phyloP scores from a whole-genome alignment of 1,140 invertebrate genomes.

The Eumaeus atala region DNA sequence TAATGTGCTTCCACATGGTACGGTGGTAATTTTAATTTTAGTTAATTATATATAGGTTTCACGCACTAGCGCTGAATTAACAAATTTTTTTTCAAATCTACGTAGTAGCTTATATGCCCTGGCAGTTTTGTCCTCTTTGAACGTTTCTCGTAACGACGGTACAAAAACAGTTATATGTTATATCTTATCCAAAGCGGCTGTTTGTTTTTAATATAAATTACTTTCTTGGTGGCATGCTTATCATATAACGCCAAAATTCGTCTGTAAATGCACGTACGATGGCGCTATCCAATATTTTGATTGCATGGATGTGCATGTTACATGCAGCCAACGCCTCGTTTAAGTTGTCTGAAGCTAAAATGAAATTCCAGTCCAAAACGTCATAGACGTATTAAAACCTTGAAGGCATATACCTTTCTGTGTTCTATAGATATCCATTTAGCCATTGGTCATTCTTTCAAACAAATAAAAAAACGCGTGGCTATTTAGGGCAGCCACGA shows the following conservation, averaged over 20 bases:
- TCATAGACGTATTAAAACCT: not conserved
- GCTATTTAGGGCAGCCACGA: not conserved
- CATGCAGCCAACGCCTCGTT: slow-evolving; percentile 7
- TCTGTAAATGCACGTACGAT: no score
- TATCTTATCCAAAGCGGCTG: slow-evolving; percentile 8
- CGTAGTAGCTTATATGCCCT: slow-evolving; percentile 6
- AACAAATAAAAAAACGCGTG: slow-evolving; percentile 12
- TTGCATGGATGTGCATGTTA: no score
- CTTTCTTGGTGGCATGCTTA: slow-evolving; percentile 3
- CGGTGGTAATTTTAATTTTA: not conserved
- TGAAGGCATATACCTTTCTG: not conserved
- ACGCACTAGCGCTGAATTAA: not conserved
- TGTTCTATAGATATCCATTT: not conserved
- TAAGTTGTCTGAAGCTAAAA: not conserved
- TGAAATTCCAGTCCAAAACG: slow-evolving; percentile 7
- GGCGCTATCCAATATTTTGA: no score
- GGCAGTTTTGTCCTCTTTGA: slow-evolving; percentile 1
- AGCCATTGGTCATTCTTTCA: not conserved
- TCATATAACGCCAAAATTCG: not conserved
- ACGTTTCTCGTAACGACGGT: slow-evolving; percentile 7
- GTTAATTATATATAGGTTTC: slow-evolving; percentile 5
- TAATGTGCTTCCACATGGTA: slow-evolving; percentile 4
- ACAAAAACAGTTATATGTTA: slow-evolving; percentile 14
- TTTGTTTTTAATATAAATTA: not conserved
- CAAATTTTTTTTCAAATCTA: slow-evolving; percentile 8